Percentiles rank a stretch among this genome's conserved stretches.
These are phyloP conservation scores for Myodes glareolus DNA, from an alignment of 2,113 vertebrate genomes.

Conservation along the genomic window DNA sequence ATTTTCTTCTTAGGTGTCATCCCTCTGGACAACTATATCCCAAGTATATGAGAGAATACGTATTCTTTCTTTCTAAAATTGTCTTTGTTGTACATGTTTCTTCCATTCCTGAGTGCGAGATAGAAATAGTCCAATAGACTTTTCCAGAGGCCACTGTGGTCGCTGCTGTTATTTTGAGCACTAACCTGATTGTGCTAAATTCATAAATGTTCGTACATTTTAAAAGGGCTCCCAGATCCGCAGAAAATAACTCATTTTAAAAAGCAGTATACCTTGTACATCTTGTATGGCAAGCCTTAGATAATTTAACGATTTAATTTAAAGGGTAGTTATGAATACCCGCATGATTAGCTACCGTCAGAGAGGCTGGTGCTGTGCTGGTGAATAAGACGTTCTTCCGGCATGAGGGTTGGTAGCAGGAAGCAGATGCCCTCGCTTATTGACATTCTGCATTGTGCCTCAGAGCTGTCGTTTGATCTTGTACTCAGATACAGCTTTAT, in stretches of 20 bases:
- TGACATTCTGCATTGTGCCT: neutral
- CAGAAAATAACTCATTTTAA: constrained; percentile 27
- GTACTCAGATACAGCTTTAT: neutral
- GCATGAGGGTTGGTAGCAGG: neutral
- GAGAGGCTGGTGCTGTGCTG: neutral
- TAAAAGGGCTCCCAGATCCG: neutral
- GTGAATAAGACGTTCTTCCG: neutral
- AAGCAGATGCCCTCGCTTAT: neutral
- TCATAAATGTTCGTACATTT: neutral
- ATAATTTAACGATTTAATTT: constrained; percentile 14
- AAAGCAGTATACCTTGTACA: neutral
- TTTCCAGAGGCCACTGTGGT: neutral
- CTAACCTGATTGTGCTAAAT: neutral
- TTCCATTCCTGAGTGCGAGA: neutral
- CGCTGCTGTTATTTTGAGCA: neutral
- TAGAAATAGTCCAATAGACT: neutral
- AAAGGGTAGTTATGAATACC: neutral
- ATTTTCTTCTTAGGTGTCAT: neutral
- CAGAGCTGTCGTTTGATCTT: constrained; percentile 31
- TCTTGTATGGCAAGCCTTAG: neutral
- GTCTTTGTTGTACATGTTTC: neutral
- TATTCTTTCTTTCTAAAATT: neutral
- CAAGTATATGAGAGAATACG: neutral
- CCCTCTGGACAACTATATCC: neutral
- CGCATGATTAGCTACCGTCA: neutral